phyloP scores from a whole-genome alignment of 2,113 vertebrate genomes.

The Megaleporinus macrocephalus region DNA sequence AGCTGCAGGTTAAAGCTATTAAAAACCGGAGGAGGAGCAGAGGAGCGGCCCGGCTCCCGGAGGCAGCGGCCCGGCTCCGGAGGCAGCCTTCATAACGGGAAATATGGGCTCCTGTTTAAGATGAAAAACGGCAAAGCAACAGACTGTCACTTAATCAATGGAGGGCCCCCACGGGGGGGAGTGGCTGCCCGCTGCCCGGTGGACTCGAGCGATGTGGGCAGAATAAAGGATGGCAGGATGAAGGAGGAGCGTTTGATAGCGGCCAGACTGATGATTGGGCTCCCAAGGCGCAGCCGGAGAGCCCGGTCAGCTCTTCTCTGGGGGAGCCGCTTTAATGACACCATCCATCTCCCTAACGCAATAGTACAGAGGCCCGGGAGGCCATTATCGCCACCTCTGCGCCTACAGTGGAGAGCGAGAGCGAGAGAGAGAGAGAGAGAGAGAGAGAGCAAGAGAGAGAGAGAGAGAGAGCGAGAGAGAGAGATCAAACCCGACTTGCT shows the following conservation, averaged over 20 bases:
- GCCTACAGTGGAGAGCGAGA: slow-evolving; percentile 49
- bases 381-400: slow-evolving; percentile 41
- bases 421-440: too few species aligned
- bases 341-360: slow-evolving; percentile 69
- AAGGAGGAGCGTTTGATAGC: slow-evolving; percentile 62
- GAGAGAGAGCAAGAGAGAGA: slow-evolving; percentile 22
- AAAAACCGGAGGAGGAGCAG: slow-evolving; percentile 35
- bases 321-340: slow-evolving; percentile 61
- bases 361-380: slow-evolving; percentile 49
- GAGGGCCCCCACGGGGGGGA: slow-evolving; percentile 56
- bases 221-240: slow-evolving; percentile 44
- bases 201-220: slow-evolving; percentile 54
- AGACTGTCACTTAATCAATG: slow-evolving; percentile 75
- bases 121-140: slow-evolving; percentile 69
- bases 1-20: slow-evolving; percentile 50
- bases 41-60: neutral
- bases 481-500: neutral
- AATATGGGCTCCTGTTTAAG: slow-evolving; percentile 69
- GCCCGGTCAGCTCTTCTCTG: slow-evolving; percentile 51
- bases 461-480: slow-evolving; percentile 15
- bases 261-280: slow-evolving; percentile 57
- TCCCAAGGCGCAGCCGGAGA: slow-evolving; percentile 49
- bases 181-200: slow-evolving; percentile 44
- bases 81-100: slow-evolving; percentile 60
- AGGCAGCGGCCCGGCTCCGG: slow-evolving; percentile 20